Evolutionary conservation across 2,888 invertebrate genomes (phyloP), one percentile per base, ranked within the genome.

Genomic region (Busseola fusca): DNA sequence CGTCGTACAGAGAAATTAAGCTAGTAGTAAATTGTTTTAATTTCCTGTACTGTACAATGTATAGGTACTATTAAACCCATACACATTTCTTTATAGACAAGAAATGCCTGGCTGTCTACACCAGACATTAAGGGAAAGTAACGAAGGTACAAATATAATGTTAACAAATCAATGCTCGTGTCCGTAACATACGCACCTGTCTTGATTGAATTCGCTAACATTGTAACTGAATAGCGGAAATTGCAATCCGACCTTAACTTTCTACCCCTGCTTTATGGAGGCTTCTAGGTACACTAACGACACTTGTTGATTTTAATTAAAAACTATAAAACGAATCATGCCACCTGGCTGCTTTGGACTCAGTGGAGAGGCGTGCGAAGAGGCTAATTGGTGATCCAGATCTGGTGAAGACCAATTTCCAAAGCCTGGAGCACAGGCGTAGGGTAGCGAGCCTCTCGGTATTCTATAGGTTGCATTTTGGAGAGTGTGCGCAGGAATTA

Each of bases 201-300:
- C 72, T 69, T 66, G 63, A 76, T 72, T 80, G 45, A 72, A 76
- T 80, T 72, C 50, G 62, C 80, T 59, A 66, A 80, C 81, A 60
- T 50, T 80, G 81, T 76, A 80, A 76, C 72, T 59, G 68, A 42
- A 69, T 64, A 76, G 64, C 81, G 79, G 79, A 73, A 69, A 79
- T 69, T 73, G 66, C 73, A 80, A 73, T 42, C 66, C 60, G 81
- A 80, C 77, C 76, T 80, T 76, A 58, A 64, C 81, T 80, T 80
- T 80, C 81, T 80, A 69, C 81, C 81, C 79, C 66, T 58, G 63
- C 16, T 54, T 73, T 80, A 76, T 64, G 37, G 37, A 72, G 52
- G 68, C 63, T 76, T 76, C 65, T 30, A 64, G 21, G 12, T 37
- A 50, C 30, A 27, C 70, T 69, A 48, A 59, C 18, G 45, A n/a